Conservation (phyloP, 2,797 vertebrate species). For the Sebastes vulpes region DNA sequence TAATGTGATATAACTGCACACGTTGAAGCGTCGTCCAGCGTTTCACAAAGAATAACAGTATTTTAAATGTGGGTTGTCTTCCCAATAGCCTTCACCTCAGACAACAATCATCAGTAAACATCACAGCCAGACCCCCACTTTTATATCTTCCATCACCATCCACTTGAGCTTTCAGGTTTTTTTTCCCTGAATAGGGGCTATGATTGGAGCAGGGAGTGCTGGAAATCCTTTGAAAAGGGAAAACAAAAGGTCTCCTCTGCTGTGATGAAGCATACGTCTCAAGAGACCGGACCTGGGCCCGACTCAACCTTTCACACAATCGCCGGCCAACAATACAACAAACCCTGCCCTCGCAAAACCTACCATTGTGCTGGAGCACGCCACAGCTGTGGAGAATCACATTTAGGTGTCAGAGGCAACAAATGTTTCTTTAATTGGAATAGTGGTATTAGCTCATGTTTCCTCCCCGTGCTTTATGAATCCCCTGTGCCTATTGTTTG, state of each 20-base stretch:
- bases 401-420: slow-evolving; percentile 84
- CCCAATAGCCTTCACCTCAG: slow-evolving; percentile 34
- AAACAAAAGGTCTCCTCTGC: slow-evolving; percentile 81
- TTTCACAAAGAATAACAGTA: slow-evolving; percentile 26
- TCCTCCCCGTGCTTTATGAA: slow-evolving; percentile 81
- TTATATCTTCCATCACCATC: slow-evolving; percentile 67
- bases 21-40: background rate
- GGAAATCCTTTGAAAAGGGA: slow-evolving; percentile 82
- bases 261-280: slow-evolving; percentile 74
- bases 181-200: slow-evolving; percentile 68
- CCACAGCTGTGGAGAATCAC: slow-evolving; percentile 81
- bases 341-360: slow-evolving; percentile 70
- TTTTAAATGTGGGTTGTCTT: slow-evolving; percentile 45
- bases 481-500: slow-evolving; percentile 83
- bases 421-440: slow-evolving; percentile 86
- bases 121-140: slow-evolving; percentile 67
- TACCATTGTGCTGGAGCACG: slow-evolving; percentile 77
- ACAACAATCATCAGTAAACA: slow-evolving; percentile 66
- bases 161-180: slow-evolving; percentile 66
- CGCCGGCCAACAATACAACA: slow-evolving; percentile 74
- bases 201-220: slow-evolving; percentile 77
- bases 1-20: background rate
- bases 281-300: slow-evolving; percentile 76
- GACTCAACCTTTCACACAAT: slow-evolving; percentile 84
- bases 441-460: slow-evolving; percentile 85